Percentiles rank a stretch among this genome's conserved stretches.
These are phyloP conservation scores for Hippasteria phrygiana DNA, from an alignment of 53 echinoderm and acorn worm genomes.

Conservation along the genomic window DNA sequence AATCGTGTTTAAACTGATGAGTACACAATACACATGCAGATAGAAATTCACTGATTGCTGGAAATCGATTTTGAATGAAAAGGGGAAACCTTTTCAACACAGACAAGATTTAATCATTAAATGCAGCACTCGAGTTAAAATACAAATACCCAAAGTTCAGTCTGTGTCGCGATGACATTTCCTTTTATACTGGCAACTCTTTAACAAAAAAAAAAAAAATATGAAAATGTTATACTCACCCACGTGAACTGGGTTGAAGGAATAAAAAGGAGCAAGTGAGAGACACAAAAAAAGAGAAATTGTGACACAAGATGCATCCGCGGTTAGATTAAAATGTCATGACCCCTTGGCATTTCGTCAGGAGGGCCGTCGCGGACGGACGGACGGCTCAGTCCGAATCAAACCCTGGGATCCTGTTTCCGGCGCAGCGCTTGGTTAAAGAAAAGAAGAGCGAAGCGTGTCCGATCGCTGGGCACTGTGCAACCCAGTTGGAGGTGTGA, in stretches of 20 bases:
- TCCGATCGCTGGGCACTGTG: neutral
- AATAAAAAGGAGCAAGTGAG: neutral
- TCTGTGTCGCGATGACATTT: neutral
- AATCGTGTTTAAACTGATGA: no score
- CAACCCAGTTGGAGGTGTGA: constrained; percentile 11
- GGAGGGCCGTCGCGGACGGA: constrained; percentile 10
- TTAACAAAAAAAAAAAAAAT: neutral
- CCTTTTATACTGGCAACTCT: neutral
- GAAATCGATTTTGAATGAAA: neutral
- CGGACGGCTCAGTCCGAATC: neutral
- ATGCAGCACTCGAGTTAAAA: neutral
- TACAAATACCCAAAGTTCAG: constrained; percentile 9
- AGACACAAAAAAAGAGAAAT: neutral
- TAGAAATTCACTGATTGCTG: neutral
- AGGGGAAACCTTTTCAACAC: neutral
- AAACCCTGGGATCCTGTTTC: constrained; percentile 29
- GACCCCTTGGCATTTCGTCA: constrained; percentile 51
- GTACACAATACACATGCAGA: no score
- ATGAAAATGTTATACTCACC: neutral
- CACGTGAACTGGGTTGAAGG: constrained; percentile 8
- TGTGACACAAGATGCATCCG: neutral
- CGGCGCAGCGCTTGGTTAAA: neutral
- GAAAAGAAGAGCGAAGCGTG: neutral
- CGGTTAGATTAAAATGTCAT: constrained; percentile 46
- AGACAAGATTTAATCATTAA: neutral